phyloP scores from a whole-genome alignment of 2,888 invertebrate genomes.

The Drosophila suboccidentalis region DNA sequence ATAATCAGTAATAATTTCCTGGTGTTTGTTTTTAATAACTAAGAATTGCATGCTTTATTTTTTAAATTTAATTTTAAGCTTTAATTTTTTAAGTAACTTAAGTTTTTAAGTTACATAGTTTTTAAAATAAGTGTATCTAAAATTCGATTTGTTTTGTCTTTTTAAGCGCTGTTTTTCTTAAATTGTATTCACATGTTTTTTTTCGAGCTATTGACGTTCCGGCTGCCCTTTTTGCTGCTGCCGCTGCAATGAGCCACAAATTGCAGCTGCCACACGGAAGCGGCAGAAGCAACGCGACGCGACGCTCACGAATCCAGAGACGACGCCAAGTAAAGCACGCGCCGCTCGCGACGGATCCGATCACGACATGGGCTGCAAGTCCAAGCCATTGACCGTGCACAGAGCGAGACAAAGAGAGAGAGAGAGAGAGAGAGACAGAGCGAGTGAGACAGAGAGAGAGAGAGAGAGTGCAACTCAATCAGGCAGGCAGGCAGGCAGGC shows the following conservation, averaged over 20 bases:
- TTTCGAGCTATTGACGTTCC: slow-evolving; percentile 57
- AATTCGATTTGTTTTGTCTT: slow-evolving; percentile 1
- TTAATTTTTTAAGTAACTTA: background rate
- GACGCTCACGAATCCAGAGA: slow-evolving; percentile 60
- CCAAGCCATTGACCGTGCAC: slow-evolving; percentile 69
- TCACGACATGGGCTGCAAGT: background rate
- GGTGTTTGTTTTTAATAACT: too few relatives aligned
- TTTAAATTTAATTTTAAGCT: background rate
- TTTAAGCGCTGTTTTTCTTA: slow-evolving; percentile 18
- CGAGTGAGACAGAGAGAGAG: background rate
- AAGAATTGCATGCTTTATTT: too few relatives aligned
- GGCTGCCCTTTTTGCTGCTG: slow-evolving; percentile 57
- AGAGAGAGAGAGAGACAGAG: background rate
- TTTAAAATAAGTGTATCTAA: slow-evolving; percentile 9
- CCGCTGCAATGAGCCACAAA: slow-evolving; percentile 62
- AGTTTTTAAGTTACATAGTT: background rate
- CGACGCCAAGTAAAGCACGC: slow-evolving; percentile 68
- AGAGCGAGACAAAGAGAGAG: background rate
- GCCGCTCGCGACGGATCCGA: slow-evolving; percentile 66
- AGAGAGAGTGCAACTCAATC: slow-evolving; percentile 67
- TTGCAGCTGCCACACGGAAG: slow-evolving; percentile 80
- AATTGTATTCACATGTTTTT: slow-evolving; percentile 47
- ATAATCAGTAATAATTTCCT: too few relatives aligned
- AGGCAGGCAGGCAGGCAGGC: slow-evolving; percentile 54
- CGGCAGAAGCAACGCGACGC: slow-evolving; percentile 45